phyloP scores from a whole-genome alignment of 2,113 vertebrate genomes.

The Paraplagusia blochii region DNA sequence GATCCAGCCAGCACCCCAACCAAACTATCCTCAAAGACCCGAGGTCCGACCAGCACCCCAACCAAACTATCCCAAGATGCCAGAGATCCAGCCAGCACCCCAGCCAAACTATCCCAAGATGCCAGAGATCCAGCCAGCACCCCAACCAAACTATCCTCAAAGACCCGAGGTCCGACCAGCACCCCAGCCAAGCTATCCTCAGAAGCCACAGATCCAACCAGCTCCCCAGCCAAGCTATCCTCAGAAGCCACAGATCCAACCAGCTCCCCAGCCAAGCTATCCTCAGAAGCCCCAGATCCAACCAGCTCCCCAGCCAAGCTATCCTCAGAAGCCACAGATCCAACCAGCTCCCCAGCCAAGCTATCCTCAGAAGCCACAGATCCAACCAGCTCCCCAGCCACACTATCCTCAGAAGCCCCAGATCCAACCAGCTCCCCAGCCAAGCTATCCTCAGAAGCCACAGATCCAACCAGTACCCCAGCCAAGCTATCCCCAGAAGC shows the following conservation, averaged over 20 bases:
- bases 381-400: neutral
- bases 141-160: neutral
- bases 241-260: neutral
- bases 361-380: neutral
- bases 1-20: no score
- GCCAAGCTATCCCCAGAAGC: neutral
- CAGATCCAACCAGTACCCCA: no score
- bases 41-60: no score
- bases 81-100: no score
- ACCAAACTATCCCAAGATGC: no score
- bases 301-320: neutral
- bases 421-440: neutral
- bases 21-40: no score
- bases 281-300: neutral
- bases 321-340: neutral
- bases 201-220: neutral
- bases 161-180: neutral
- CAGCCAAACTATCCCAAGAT: neutral
- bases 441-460: neutral
- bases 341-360: no score
- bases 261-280: neutral
- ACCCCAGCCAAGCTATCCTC: neutral
- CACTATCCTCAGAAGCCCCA: neutral
- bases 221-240: neutral
- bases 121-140: neutral